Evolutionary conservation across 1,140 invertebrate genomes (phyloP).

Genomic region (Bombus balteatus): DNA sequence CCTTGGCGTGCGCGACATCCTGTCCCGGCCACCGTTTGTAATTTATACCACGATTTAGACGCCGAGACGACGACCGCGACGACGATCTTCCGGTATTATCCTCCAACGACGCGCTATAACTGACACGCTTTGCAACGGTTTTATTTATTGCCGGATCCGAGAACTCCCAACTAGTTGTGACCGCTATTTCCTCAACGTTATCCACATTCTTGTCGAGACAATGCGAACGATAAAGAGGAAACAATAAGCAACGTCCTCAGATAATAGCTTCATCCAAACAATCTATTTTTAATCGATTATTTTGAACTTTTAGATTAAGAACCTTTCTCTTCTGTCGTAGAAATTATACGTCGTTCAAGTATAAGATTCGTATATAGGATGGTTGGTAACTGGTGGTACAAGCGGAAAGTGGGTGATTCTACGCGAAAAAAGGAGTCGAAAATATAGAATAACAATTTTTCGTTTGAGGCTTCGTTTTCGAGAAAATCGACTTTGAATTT

Average conservation of each 20-base stretch:
- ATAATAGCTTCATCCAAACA: background rate
- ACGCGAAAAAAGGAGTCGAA: too few species aligned
- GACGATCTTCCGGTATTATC: slow-evolving; percentile 54
- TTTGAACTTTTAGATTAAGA: background rate
- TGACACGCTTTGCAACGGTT: background rate
- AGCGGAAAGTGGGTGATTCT: too few species aligned
- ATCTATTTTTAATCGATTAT: too few species aligned
- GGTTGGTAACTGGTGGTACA: too few species aligned
- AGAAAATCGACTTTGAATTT: too few species aligned
- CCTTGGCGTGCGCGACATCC: slow-evolving; percentile 59
- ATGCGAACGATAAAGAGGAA: background rate
- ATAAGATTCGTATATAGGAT: too few species aligned
- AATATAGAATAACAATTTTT: too few species aligned
- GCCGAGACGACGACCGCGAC: slow-evolving; percentile 47
- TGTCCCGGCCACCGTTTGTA: slow-evolving; percentile 55
- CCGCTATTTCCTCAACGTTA: background rate
- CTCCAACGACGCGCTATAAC: slow-evolving; percentile 9
- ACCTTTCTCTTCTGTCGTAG: background rate
- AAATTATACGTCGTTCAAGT: background rate
- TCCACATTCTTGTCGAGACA: background rate
- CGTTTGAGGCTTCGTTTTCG: too few species aligned
- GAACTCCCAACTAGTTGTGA: background rate
- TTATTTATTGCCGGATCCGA: slow-evolving; percentile 12
- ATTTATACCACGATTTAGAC: slow-evolving; percentile 61
- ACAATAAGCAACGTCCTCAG: background rate